Base-by-base conservation (phyloP, 2,113 vertebrate genomes). In the Desmodus rotundus region DNA sequence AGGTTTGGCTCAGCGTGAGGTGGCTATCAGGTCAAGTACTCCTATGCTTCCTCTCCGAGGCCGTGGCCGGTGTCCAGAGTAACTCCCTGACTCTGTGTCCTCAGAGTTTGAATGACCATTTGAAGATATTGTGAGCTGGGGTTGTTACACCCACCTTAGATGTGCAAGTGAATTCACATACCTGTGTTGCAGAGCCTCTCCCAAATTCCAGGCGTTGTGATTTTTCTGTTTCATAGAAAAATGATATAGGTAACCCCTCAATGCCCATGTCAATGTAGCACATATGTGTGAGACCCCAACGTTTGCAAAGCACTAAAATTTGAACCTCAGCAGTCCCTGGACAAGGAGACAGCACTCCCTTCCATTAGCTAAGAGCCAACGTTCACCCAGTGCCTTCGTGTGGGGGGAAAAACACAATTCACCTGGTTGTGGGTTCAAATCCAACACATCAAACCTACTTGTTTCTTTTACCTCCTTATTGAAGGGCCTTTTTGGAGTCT, bases 321-420 rank as follows among this genome's bases (percentile, higher is more conserved):
- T n/a, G 50, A 38, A 19, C 14, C 22, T 78, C 17, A n/a, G 14
- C 1, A 43, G 52, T 2, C 24, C 5, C 50, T 43, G 61, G 41
- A 78, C 12, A 31, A 63, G 28, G 61, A 63, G 12, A 31, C 4
- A 61, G 26, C 12, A 3, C 0, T 43, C 6, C 5, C 7, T 45
- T 78, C 4, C 5, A 36, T 28, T 67, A 87, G 36, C 4, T 67
- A 20, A 11, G 38, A 70, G 17, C 9, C 65, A 56, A 19, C 9
- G 4, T 12, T 50, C 28, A 31, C 15, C 1, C 0, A 36, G 17
- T 0, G 19, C n/a, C 36, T 70, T 80, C 9, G 0, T 8, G 36
- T 24, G 54, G 63, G 43, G 4, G 20, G 52, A 8, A 54, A 67
- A 93, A 93, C 33, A 24, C 12, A 31, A 2, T 22, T 43, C n/a